Evolutionary conservation across 1,140 invertebrate species (phyloP).

Genomic region (Cotesia typhae): DNA sequence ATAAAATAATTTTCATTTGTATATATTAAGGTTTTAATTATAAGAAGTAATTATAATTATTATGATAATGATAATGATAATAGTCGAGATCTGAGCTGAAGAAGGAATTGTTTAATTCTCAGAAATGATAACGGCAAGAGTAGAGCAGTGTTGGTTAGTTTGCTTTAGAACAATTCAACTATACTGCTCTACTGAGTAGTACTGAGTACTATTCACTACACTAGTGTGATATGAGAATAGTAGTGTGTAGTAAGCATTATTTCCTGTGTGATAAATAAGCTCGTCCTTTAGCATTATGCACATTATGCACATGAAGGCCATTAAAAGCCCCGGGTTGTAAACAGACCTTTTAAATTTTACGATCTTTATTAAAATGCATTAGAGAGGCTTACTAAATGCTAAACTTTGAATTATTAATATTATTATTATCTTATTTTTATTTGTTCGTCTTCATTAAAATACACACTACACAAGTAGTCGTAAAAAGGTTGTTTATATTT

Average conservation of each 20-base stretch:
- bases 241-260: background rate
- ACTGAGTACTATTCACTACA: too few relatives aligned
- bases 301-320: conserved; percentile 41
- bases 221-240: conserved; percentile 18
- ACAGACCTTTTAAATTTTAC: conserved; percentile 53
- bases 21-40: too few relatives aligned
- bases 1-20: too few relatives aligned
- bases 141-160: background rate
- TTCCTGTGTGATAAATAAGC: conserved; percentile 40
- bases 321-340: conserved; percentile 46
- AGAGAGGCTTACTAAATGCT: conserved; percentile 36
- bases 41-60: too few relatives aligned
- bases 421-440: conserved; percentile 3
- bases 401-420: background rate
- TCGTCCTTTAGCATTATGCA: conserved; percentile 50
- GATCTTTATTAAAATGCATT: conserved; percentile 43
- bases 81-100: too few relatives aligned
- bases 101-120: too few relatives aligned
- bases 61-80: too few relatives aligned
- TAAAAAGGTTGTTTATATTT: too few relatives aligned
- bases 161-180: conserved; percentile 14
- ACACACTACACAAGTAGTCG: too few relatives aligned
- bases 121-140: too few relatives aligned
- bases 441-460: background rate
- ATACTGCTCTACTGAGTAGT: too few relatives aligned